These are phyloP conservation scores for Antrozous pallidus DNA, from an alignment of 2,797 vertebrate genomes.

Conservation along the genomic window DNA sequence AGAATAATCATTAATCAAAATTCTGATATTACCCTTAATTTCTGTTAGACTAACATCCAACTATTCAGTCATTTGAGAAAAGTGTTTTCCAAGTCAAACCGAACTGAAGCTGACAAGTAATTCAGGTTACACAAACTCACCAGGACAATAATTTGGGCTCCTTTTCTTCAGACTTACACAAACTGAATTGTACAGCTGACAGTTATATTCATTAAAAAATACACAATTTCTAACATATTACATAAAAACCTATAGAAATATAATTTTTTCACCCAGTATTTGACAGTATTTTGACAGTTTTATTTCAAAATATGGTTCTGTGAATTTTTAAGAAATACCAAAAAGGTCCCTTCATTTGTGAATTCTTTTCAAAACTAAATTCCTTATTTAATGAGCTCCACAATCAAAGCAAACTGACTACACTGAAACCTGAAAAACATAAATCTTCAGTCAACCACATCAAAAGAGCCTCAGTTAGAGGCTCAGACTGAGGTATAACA, in stretches of 20 bases:
- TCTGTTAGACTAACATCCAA: not conserved
- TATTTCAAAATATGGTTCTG: constrained; percentile 63
- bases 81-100: constrained; percentile 14
- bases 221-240: constrained; percentile 46
- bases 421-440: not conserved
- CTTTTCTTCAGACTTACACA: constrained; percentile 46
- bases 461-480: not conserved
- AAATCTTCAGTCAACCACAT: not conserved
- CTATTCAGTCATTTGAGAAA: not conserved
- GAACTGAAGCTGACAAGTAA: not conserved
- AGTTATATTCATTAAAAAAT: constrained; percentile 59
- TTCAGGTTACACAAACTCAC: not conserved
- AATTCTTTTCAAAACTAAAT: constrained; percentile 57
- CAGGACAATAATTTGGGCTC: not conserved
- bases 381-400: constrained; percentile 40
- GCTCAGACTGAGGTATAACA: not conserved
- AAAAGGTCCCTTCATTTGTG: constrained; percentile 19
- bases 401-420: not conserved
- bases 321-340: constrained; percentile 30
- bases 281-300: constrained; percentile 69
- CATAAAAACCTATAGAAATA: constrained; percentile 53
- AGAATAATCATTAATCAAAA: constrained; percentile 6
- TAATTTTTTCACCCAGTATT: constrained; percentile 55
- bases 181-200: constrained; percentile 48
- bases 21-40: not conserved